Base-by-base conservation (phyloP, 2,888 invertebrate species). In the Lochmaea capreae region DNA sequence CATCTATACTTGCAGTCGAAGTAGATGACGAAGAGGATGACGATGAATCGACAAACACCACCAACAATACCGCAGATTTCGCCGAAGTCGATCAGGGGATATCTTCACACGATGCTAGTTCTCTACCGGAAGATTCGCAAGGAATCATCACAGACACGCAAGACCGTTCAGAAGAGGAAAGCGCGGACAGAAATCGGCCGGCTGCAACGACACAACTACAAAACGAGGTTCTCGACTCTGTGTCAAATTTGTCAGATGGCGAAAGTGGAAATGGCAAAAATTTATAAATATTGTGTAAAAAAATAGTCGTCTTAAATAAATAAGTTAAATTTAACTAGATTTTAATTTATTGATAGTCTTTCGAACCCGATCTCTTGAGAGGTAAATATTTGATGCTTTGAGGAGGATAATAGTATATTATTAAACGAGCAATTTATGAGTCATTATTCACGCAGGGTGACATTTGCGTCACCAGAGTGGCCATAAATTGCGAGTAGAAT, bases 1-100 rank as follows among this genome's bases (percentile, higher is more conserved):
- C 86, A 2, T 86, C 87, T 3, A 81, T 85, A 52, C 79, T 85
- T 58, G 85, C 84, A 14, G 81, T 85, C 2, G 84, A 85, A 71
- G 78, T 82, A 26, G 84, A 84, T 16, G 84, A 85, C 16, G 85
- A 80, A 14, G 81, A 80, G 12, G 80, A 78, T 62, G 76, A 76
- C 26, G 78, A 78, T n/a, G 66, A 75, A 77, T 58, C 80, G 73
- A 22, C 75, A 5, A 67, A 71, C 18, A 67, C 73, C 9, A 57
- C 72, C 3, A 80, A 81, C 43, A 82, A 79, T 73, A 81, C 77
- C 76, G 76, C 75, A 11, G 82, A 83, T 69, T 81, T 77, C 68
- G 82, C 82, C 11, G 83, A 82, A 71, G 81, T 79, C 0, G 83
- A 82, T 52, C 80, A 74, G 14, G 80, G 79, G 61, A 81, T 73